Evolutionary conservation across 1,140 invertebrate species (phyloP), one percentile per base, ranked within the genome.

Genomic region (Danaus plexippus): DNA sequence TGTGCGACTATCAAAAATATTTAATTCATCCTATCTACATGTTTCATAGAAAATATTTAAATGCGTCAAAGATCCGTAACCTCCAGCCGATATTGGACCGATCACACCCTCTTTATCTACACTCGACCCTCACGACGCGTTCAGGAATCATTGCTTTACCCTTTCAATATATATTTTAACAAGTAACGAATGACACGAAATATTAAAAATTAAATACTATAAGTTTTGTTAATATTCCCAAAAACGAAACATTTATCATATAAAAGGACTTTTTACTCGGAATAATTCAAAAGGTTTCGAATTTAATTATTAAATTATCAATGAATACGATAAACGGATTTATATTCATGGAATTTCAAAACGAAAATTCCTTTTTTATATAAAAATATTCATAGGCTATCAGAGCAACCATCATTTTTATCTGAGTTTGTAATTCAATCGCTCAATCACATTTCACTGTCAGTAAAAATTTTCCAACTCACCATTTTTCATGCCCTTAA

Each of bases 101-200:
- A 63, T 52, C 63, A 60, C 64, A 77, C 71, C 80, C 80, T 78
- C 80, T 80, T 80, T 80, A 80, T 79, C 75, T 67, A 53, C 50
- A 64, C 50, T 69, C 71, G 71, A 78, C 75, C 77, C 75, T 77
- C 64, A 54, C 65, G 71, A 74, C 59, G 66, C 69, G 66, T 64
- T 58, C 57, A 65, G 63, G 61, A 71, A 77, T 76, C 71, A 79
- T 74, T 73, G 69, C 63, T 61, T 59, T 64, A 69, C 63, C 67
- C 68, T 73, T 75, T 73, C 67, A 69, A 64, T 43, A n/a, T 43
- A 70, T 68, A 67, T 63, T 67, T 66, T 15, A 18, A 43, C 11
- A 52, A 43, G 41, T 43, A 43, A 52, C 22, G 41, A 15, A 43
- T 18, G 43, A 52, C 12, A 15, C 22, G 10, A 12, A 40, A 52